phyloP scores from a whole-genome alignment of 2,113 vertebrate species.

The Misgurnus anguillicaudatus region DNA sequence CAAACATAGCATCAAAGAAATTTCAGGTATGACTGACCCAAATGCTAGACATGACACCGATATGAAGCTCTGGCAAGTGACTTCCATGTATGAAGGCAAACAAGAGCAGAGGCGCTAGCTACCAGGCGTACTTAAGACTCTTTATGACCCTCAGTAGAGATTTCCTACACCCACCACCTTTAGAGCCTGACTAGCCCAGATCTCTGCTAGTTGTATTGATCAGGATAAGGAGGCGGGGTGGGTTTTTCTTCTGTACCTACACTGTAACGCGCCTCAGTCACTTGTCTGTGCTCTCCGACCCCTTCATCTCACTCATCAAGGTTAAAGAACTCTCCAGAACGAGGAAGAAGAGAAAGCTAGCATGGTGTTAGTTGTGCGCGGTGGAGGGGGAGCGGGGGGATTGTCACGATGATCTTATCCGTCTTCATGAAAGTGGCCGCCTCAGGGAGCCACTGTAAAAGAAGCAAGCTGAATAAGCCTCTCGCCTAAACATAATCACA shows the following conservation, averaged over 20 bases:
- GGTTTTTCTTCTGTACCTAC: constrained; percentile 28
- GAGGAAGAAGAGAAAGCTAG: constrained; percentile 60
- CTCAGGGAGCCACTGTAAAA: constrained; percentile 70
- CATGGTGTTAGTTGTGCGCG: not conserved
- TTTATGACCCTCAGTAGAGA: constrained; percentile 45
- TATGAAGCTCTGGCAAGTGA: not conserved
- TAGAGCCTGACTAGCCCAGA: constrained; percentile 34
- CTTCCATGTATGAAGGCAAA: constrained; percentile 26
- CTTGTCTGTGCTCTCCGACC: constrained; percentile 46
- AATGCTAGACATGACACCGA: not conserved
- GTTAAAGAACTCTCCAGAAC: constrained; percentile 80
- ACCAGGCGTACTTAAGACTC: constrained; percentile 36
- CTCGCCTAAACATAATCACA: constrained; percentile 62
- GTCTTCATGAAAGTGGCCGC: constrained; percentile 79
- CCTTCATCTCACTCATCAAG: constrained; percentile 77
- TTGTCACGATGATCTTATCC: constrained; percentile 71
- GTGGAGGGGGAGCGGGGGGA: constrained; percentile 46
- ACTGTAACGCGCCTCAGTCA: constrained; percentile 34
- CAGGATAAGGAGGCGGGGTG: constrained; percentile 31
- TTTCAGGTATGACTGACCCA: constrained; percentile 1
- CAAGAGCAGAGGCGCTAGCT: constrained; percentile 25
- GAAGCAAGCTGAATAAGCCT: constrained; percentile 53
- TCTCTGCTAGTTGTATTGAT: constrained; percentile 46
- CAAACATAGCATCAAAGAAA: not conserved
- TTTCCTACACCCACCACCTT: constrained; percentile 47